A percentile compares a stretch with the other conserved stretches of the same genome.
Evolutionary conservation across 2,888 invertebrate species (phyloP).

Genomic region (Lasiommata megera): DNA sequence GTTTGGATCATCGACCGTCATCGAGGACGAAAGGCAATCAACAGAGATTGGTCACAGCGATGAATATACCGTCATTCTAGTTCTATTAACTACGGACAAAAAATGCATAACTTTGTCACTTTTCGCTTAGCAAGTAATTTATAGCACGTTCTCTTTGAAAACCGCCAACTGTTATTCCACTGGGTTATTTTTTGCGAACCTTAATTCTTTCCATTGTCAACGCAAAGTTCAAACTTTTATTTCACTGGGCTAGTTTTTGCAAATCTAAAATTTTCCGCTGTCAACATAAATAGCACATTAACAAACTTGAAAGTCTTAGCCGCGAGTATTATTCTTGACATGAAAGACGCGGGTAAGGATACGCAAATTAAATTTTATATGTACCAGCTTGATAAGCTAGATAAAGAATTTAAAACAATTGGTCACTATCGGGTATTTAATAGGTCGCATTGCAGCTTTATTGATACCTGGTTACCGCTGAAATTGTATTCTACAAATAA

Average conservation of each 20-base stretch:
- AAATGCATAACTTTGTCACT: slow-evolving; percentile 12
- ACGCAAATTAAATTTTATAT: too few species aligned
- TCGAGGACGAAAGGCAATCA: slow-evolving; percentile 36
- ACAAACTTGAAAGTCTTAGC: too few species aligned
- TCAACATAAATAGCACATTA: too few species aligned
- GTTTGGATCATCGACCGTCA: slow-evolving; percentile 33
- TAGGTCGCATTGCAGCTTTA: too few species aligned
- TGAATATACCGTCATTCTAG: slow-evolving; percentile 26
- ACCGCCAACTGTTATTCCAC: not conserved
- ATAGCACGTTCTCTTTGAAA: slow-evolving; percentile 10
- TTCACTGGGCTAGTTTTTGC: not conserved
- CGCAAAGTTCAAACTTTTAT: not conserved
- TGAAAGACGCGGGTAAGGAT: too few species aligned
- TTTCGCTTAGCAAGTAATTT: not conserved
- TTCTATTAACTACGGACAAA: slow-evolving; percentile 11
- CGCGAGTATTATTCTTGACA: too few species aligned
- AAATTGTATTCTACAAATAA: too few species aligned
- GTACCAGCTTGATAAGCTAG: too few species aligned
- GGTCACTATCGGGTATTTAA: too few species aligned
- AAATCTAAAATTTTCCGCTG: not conserved
- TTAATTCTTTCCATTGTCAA: not conserved
- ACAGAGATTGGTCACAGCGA: slow-evolving; percentile 38
- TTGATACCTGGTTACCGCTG: too few species aligned
- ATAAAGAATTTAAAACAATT: too few species aligned
- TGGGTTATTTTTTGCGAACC: not conserved